Evolutionary conservation across 1,140 invertebrate species (phyloP).

Genomic region (Drosophila kanapiae): DNA sequence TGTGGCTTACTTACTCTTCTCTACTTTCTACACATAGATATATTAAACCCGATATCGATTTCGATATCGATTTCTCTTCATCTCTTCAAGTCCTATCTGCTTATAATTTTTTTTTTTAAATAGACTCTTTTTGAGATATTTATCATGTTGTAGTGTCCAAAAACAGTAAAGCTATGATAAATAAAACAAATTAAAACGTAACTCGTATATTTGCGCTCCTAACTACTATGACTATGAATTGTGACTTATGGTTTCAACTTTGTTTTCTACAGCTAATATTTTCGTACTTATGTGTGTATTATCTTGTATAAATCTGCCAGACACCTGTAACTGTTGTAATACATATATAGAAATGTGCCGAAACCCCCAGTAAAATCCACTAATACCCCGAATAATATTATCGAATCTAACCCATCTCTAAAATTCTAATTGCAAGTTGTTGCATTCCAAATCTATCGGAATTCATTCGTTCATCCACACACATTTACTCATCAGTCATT

Average conservation of each 20-base stretch:
- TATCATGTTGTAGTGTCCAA: constrained; percentile 64
- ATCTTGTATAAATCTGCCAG: constrained; percentile 32
- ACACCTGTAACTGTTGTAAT: constrained; percentile 71
- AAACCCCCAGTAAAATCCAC: constrained; percentile 23
- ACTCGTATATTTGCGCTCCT: constrained; percentile 35
- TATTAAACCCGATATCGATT: constrained; percentile 10
- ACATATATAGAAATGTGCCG: constrained; percentile 55
- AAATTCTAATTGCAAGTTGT: constrained; percentile 34
- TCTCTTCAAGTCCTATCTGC: constrained; percentile 23
- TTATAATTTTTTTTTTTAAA: constrained; percentile 7
- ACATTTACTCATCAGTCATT: constrained; percentile 32
- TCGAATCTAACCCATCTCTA: constrained; percentile 25
- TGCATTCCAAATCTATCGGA: constrained; percentile 35
- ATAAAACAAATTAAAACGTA: constrained; percentile 17
- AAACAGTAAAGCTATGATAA: constrained; percentile 58
- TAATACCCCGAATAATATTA: constrained; percentile 13
- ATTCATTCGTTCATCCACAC: constrained; percentile 39
- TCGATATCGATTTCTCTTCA: background rate
- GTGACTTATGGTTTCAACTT: constrained; percentile 63
- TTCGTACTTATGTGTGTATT: constrained; percentile 68
- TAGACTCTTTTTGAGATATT: constrained; percentile 50
- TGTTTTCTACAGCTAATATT: constrained; percentile 69
- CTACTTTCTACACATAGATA: constrained; percentile 11
- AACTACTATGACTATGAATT: constrained; percentile 47
- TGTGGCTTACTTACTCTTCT: constrained; percentile 36